These are phyloP conservation scores for Rhopalosiphum nymphaeae DNA, from an alignment of 2,888 invertebrate species.

Conservation along the genomic window DNA sequence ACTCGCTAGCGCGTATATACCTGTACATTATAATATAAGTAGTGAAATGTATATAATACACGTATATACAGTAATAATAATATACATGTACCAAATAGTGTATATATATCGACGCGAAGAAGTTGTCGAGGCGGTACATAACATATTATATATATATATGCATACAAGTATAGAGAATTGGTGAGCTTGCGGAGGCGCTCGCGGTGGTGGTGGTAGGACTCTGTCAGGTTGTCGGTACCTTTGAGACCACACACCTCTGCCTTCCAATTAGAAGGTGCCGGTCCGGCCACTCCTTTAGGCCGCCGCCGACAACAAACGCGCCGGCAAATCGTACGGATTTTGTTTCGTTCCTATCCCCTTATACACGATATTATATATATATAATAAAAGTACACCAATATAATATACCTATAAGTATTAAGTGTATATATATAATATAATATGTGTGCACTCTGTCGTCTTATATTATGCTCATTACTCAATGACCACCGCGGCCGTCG, in stretches of 20 bases:
- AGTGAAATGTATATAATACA: conserved; percentile 23
- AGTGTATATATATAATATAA: neutral
- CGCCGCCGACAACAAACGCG: conserved; percentile 63
- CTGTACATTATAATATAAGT: neutral
- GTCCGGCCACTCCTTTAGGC: conserved; percentile 66
- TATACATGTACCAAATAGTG: conserved; percentile 21
- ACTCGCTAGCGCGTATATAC: neutral
- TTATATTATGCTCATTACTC: conserved; percentile 30
- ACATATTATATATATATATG: neutral
- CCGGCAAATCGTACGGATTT: conserved; percentile 63
- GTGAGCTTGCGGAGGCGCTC: conserved; percentile 51
- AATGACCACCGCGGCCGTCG: conserved; percentile 20
- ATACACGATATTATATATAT: neutral
- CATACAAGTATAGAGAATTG: neutral
- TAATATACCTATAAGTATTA: neutral
- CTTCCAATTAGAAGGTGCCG: conserved; percentile 67
- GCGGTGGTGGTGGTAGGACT: conserved; percentile 51
- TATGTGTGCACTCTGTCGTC: conserved; percentile 35
- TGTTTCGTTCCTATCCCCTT: conserved; percentile 43
- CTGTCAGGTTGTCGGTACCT: conserved; percentile 64
- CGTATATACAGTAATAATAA: conserved; percentile 27
- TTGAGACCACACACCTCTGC: conserved; percentile 67
- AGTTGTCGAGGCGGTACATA: conserved; percentile 41
- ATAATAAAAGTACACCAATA: neutral
- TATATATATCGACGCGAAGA: conserved; percentile 37